These are phyloP conservation scores for Melipona beecheii DNA, from an alignment of 2,888 invertebrate genomes.

Conservation along the genomic window DNA sequence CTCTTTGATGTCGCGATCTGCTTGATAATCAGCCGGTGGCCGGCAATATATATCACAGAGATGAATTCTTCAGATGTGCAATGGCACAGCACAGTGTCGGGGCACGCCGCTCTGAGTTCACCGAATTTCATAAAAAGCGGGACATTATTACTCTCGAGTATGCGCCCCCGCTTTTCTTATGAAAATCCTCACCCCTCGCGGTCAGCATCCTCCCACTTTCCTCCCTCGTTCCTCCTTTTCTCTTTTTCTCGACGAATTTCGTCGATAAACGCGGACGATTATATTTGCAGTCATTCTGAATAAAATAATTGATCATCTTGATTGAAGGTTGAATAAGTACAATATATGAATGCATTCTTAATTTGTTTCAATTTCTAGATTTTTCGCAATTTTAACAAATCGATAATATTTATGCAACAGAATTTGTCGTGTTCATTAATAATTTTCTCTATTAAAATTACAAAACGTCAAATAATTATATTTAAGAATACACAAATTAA, in stretches of 20 bases:
- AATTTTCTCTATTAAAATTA: too few relatives aligned
- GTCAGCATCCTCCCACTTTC: not conserved
- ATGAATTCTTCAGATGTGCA: conserved; percentile 60
- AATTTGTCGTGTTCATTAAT: too few relatives aligned
- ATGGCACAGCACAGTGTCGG: conserved; percentile 12
- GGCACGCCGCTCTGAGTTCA: conserved; percentile 21
- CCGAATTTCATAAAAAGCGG: conserved; percentile 60
- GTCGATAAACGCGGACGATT: too few relatives aligned
- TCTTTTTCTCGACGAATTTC: not conserved
- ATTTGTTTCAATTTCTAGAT: too few relatives aligned
- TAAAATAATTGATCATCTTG: too few relatives aligned
- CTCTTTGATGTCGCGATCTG: conserved; percentile 59
- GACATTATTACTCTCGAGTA: conserved; percentile 60
- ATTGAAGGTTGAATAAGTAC: too few relatives aligned
- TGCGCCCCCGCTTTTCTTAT: conserved; percentile 49
- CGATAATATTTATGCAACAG: too few relatives aligned
- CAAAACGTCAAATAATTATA: too few relatives aligned
- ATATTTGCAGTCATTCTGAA: too few relatives aligned
- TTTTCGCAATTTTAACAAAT: too few relatives aligned
- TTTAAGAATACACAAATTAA: too few relatives aligned
- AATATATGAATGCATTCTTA: too few relatives aligned
- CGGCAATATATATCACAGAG: conserved; percentile 57
- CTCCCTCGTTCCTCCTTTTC: not conserved
- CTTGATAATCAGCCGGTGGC: conserved; percentile 58
- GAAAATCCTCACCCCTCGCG: conserved; percentile 36